Base-by-base conservation (phyloP, 2,888 invertebrate species). In the Nemurella pictetii region DNA sequence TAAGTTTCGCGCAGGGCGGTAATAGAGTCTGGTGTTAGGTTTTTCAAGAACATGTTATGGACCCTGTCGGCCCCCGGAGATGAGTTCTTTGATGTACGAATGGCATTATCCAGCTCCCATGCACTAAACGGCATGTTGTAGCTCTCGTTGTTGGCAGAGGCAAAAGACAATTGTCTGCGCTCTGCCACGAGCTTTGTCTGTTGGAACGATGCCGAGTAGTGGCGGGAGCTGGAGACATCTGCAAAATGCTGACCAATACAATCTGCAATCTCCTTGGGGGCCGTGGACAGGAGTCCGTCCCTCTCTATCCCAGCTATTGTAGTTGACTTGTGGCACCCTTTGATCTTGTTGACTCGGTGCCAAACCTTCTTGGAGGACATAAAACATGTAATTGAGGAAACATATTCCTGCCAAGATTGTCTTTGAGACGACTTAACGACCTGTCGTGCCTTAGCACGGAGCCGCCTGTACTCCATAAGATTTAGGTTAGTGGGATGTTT, bases 311-410 rank as follows among this genome's bases (percentile, higher is more conserved):
- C 25, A n/a, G 74, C 74, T 12, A 74, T 74, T n/a, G 12, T 74
- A n/a, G 25, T 26, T 12, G n/a, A 26, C 26, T 82, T 82, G 25
- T 35, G 27, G n/a, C 25, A 26, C 15, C 82, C 82, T 35, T 82
- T 27, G 35, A 82, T 82, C 27, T 82, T 82, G 12, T 82, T 82
- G n/a, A 82, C 27, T 2, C 35, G 27, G 35, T 55, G 25, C 80
- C 82, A 82, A 26, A 82, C 35, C 20, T 77, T 74, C 15, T 15
- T 15, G 36, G 28, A n/a, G 78, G 84, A 30, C 4, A 9, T 77
- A 27, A 26, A 77, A 28, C 12, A 30, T 28, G n/a, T 35, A 74
- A 78, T 84, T 30, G 29, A n/a, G 30, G 28, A 72, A 15, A 84
- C 55, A 27, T 72, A 80, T 26, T 20, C 25, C 15, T 82, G n/a